Evolutionary conservation across 1,140 invertebrate genomes (phyloP).

Genomic region (Hetaerina americana): DNA sequence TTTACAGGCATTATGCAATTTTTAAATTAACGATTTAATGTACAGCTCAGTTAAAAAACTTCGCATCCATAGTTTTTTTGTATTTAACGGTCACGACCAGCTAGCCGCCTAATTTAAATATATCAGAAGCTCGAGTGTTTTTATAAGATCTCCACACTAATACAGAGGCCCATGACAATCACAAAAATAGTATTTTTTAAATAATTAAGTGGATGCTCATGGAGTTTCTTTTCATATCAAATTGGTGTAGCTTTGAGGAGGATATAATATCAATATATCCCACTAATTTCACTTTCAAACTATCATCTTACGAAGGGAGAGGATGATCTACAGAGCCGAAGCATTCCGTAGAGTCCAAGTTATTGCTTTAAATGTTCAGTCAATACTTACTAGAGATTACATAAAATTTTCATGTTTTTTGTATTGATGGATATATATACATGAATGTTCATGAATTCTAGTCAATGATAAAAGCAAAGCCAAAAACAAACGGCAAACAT

Average conservation of each 20-base stretch:
- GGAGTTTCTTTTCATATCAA: neutral
- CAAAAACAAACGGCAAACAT: neutral
- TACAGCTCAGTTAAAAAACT: neutral
- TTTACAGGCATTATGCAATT: neutral
- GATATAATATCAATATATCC: neutral
- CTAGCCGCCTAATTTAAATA: neutral
- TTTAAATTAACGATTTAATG: neutral
- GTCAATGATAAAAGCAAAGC: neutral
- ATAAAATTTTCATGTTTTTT: neutral
- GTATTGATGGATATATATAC: neutral
- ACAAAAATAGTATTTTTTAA: constrained; percentile 1
- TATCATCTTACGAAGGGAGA: neutral
- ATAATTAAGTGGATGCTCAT: neutral
- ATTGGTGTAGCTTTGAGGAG: neutral
- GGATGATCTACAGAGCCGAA: neutral
- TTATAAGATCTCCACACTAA: neutral
- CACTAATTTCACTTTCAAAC: neutral
- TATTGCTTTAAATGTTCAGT: neutral
- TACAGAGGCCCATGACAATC: neutral
- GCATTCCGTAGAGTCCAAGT: neutral
- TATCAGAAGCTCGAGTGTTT: neutral
- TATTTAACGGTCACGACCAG: neutral
- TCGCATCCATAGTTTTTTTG: neutral
- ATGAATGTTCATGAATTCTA: neutral
- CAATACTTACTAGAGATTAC: neutral